Base-by-base conservation (phyloP, 30 jellyfish, hydroid and myxozoan species). In the Aurelia sp. region DNA sequence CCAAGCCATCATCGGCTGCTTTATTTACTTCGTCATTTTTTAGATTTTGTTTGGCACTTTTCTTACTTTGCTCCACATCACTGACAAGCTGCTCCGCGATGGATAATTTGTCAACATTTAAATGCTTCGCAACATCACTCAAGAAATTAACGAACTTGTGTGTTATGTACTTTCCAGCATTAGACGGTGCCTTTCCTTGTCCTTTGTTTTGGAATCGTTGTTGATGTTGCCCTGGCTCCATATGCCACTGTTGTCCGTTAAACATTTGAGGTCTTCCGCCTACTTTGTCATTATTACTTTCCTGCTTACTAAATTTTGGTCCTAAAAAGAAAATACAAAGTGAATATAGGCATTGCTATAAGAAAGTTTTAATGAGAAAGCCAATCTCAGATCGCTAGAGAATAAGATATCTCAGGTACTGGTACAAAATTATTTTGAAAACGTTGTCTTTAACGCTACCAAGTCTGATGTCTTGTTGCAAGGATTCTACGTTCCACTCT, bases 61-160 rank as follows among this genome's bases (percentile, higher is more conserved):
- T 78, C 47, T 86, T 76, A 47, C 84, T 86, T 20, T 86, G 74
- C 44, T 86, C 95, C 18, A 86, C 95, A 40, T 74, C 87, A 53
- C 77, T 74, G 13, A 86, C 95, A 7, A 86, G 89, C 77, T 86
- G 84, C 82, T 86, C 95, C 80, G 95, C 95, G 50, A 86, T 76
- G 50, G 86, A 72, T 62, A 86, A 61, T 69, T 86, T 86, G 60
- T 86, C 95, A 1, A 86, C 95, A 33, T 86, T 86, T 60, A 86
- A 53, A 63, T 86, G 86, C 73, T 60, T 60, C 33, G 95, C 95
- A 27, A 86, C 87, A 63, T 86, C 95, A 51, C 81, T 76, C 63
- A 86, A 55, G 79, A 86, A 86, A 41, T 86, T 86, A 15, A 86
- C 89, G 61, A 86, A 86, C 27, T 86, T 86, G 20, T 69, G 81